Evolutionary conservation across 2,888 invertebrate species (phyloP), one percentile per base, ranked within the genome.

Genomic region (Brachycybe producta): DNA sequence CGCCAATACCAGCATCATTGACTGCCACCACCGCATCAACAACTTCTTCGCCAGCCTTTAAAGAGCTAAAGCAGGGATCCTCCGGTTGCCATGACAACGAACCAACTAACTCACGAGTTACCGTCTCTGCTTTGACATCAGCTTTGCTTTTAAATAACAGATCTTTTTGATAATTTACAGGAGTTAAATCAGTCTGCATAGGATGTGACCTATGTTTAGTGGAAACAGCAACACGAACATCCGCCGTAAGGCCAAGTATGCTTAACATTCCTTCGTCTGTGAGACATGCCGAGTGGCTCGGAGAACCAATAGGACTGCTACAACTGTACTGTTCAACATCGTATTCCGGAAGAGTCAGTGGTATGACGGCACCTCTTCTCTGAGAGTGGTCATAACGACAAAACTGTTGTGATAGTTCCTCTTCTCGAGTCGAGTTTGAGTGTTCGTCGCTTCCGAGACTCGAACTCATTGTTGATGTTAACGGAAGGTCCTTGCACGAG

Each of bases 401-500:
- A 19, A 11, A 17, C 30, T n/a, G 49, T 43, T 13, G 23, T 32
- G 28, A 43, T 43, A 1, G 28, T 46, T n/a, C 40, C 21, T 7
- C 7, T 17, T 8, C 15, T 8, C 15, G 8, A 17, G 7, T 17
- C 8, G n/a, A 8, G 15, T 38, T 38, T 11, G n/a, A 8, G 8
- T 7, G n/a, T 8, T 7, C 8, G 11, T 47, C 47, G 21, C 38
- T 39, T 11, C 41, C 41, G 41, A 41, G 7, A 24, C 38, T 38
- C 27, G 38, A 15, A 19, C 38, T 39, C 15, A 32, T 32, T 23
- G 53, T 47, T 2, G 54, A 41, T 19, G 38, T 42, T 2, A 46
- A 32, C 3, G 55, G 49, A 2, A 54, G 52, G 42, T 60, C 60
- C 44, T 58, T 58, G 54, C 60, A 60, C 8, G 57, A 57, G 39